Percentiles rank a stretch among this genome's conserved stretches.
Evolutionary conservation across 2,888 invertebrate genomes (phyloP).

Genomic region (Slavum lentiscoides): DNA sequence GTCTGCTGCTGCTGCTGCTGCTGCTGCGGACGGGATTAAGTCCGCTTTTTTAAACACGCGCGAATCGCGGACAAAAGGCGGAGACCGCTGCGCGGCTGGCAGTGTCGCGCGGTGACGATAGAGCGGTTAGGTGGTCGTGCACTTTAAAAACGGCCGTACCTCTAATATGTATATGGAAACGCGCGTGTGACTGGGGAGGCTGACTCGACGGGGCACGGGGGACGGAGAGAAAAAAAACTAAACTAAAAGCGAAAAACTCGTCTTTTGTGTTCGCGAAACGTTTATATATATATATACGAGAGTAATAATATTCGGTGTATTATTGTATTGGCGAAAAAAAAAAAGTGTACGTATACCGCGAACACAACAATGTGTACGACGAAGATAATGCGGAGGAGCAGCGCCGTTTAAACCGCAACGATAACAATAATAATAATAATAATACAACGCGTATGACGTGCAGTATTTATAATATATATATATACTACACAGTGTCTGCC

Average conservation of each 20-base stretch:
- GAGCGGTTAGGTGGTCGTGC: no score
- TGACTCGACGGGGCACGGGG: no score
- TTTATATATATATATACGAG: no score
- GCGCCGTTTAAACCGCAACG: slow-evolving; percentile 48
- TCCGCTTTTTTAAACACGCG: slow-evolving; percentile 39
- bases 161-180: neutral
- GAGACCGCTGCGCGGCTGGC: no score
- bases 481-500: neutral
- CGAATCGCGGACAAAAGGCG: neutral
- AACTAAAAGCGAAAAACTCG: no score
- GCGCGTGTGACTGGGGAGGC: neutral
- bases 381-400: slow-evolving; percentile 15
- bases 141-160: no score
- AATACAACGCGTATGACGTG: neutral
- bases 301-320: no score
- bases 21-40: neutral
- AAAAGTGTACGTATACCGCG: slow-evolving; percentile 28
- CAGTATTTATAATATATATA: neutral
- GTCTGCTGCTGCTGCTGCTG: no score
- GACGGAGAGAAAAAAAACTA: no score
- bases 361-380: neutral
- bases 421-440: slow-evolving; percentile 23
- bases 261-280: no score
- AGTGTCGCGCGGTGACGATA: neutral
- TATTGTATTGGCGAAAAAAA: slow-evolving; percentile 19